phyloP scores from a whole-genome alignment of 1,140 invertebrate species.

The Drosophila insularis region DNA sequence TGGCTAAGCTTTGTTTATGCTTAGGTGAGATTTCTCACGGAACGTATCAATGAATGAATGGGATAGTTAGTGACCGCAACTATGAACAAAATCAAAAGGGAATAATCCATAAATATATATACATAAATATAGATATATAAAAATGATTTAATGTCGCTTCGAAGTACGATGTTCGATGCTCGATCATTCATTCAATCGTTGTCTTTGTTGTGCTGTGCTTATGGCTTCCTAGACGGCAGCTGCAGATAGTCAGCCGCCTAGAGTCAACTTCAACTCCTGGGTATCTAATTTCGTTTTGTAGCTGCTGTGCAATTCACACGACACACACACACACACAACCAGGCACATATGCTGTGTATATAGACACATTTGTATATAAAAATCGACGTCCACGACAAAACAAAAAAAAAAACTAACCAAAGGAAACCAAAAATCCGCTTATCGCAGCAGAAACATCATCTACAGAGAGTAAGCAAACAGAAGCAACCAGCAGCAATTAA shows the following conservation, averaged over 20 bases:
- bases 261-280: background rate
- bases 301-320: conserved; percentile 8
- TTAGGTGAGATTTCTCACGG: conserved; percentile 1
- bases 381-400: background rate
- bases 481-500: conserved; percentile 4
- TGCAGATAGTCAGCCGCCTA: background rate
- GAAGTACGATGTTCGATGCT: background rate
- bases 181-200: background rate
- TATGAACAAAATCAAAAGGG: background rate
- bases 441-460: conserved; percentile 2
- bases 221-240: conserved; percentile 4
- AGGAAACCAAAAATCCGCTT: background rate
- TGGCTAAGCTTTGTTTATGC: background rate
- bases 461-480: background rate
- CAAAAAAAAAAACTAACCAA: background rate
- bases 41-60: background rate
- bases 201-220: background rate
- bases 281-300: conserved; percentile 3
- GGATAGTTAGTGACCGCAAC: background rate
- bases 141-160: conserved; percentile 5
- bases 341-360: background rate
- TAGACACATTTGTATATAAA: background rate
- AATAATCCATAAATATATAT: background rate
- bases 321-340: background rate
- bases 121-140: background rate